phyloP scores from a whole-genome alignment of 2,113 vertebrate genomes.

The Dunckerocampus dactyliophorus region DNA sequence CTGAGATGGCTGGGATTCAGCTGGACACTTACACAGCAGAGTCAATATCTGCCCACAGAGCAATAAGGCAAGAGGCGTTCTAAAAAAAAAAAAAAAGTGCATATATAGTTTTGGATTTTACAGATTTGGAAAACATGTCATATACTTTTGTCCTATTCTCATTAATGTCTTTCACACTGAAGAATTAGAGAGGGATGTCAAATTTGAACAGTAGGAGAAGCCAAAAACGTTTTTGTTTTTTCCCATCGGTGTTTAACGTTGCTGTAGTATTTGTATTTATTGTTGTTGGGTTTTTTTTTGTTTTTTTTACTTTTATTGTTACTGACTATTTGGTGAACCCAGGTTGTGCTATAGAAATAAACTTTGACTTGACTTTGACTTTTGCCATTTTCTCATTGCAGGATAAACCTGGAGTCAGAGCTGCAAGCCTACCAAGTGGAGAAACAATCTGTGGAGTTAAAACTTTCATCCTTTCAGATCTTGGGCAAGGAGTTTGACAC shows the following conservation, averaged over 20 bases:
- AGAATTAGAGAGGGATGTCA: neutral
- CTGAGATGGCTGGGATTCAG: constrained; percentile 79
- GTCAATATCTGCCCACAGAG: constrained; percentile 75
- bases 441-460: constrained; percentile 60
- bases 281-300: too few species aligned
- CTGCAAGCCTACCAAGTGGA: constrained; percentile 53
- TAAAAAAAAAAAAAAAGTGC: too few species aligned
- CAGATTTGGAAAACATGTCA: neutral
- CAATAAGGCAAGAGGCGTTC: constrained; percentile 75
- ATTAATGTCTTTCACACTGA: neutral
- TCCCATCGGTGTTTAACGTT: too few species aligned
- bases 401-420: constrained; percentile 60
- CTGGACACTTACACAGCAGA: constrained; percentile 78
- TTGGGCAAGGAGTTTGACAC: constrained; percentile 71
- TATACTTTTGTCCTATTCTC: neutral
- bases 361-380: neutral
- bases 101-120: neutral
- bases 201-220: neutral
- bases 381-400: constrained; percentile 24
- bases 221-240: too few species aligned
- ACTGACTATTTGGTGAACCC: neutral
- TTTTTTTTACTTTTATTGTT: neutral
- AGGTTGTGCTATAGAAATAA: neutral
- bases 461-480: constrained; percentile 71
- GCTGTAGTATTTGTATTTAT: neutral